Conservation (phyloP, 2,888 invertebrate species). For the Drosophila merina region DNA sequence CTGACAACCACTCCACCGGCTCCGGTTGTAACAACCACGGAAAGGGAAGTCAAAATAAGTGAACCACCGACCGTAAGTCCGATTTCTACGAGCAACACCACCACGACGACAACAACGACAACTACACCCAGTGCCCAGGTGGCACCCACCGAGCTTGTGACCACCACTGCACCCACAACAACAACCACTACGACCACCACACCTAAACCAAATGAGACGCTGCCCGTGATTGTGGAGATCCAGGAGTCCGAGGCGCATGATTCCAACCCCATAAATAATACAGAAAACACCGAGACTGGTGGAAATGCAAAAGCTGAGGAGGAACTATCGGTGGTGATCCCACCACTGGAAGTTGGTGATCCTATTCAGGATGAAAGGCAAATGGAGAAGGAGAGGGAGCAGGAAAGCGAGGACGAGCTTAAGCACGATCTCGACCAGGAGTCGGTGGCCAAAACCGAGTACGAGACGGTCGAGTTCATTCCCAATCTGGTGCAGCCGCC, state of each 20-base stretch:
- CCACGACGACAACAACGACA: constrained; percentile 43
- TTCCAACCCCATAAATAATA: constrained; percentile 22
- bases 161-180: constrained; percentile 70
- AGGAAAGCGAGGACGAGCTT: constrained; percentile 22
- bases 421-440: constrained; percentile 59
- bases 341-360: constrained; percentile 19
- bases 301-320: constrained; percentile 20
- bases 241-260: constrained; percentile 54
- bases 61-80: constrained; percentile 30
- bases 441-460: constrained; percentile 78
- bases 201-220: constrained; percentile 62
- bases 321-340: constrained; percentile 3
- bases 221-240: constrained; percentile 68
- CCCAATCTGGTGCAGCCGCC: constrained; percentile 72
- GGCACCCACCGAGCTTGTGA: constrained; percentile 49
- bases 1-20: constrained; percentile 28
- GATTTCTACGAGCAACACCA: constrained; percentile 41
- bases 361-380: constrained; percentile 25
- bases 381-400: constrained; percentile 7
- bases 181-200: constrained; percentile 65
- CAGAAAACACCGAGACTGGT: constrained; percentile 15
- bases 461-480: constrained; percentile 82
- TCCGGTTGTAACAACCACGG: constrained; percentile 23
- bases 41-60: constrained; percentile 13
- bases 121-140: constrained; percentile 26